Percentiles rank a stretch among this genome's conserved stretches.
These are phyloP conservation scores for Amiota mariae DNA, from an alignment of 2,888 invertebrate genomes.

Conservation along the genomic window DNA sequence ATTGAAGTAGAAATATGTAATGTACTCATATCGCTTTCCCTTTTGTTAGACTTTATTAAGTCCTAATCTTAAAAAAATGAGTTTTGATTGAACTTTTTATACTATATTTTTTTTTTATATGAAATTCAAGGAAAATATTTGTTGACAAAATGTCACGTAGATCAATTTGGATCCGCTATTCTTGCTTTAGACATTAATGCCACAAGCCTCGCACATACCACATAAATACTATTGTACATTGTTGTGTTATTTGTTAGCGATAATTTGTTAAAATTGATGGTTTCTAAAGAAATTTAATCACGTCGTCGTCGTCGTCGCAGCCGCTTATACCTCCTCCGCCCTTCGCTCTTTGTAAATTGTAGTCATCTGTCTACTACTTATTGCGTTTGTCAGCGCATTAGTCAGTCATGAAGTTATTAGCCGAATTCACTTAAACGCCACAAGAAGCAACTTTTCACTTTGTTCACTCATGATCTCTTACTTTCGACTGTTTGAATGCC, in stretches of 20 bases:
- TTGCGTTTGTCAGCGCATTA: constrained; percentile 6
- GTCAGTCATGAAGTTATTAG: constrained; percentile 18
- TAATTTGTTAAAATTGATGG: constrained; percentile 62
- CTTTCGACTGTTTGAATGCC: not conserved
- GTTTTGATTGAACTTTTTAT: constrained; percentile 20
- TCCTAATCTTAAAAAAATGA: too few relatives aligned
- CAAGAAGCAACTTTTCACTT: constrained; percentile 17
- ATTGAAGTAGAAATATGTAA: too few relatives aligned
- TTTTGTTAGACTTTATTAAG: too few relatives aligned
- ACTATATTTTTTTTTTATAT: too few relatives aligned
- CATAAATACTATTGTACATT: too few relatives aligned
- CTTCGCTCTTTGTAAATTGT: not conserved
- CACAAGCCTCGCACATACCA: too few relatives aligned
- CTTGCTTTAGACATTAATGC: too few relatives aligned
- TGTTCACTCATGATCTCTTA: not conserved
- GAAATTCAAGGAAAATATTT: not conserved
- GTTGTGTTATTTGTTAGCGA: constrained; percentile 22
- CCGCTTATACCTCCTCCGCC: too few relatives aligned
- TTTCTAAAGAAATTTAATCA: constrained; percentile 64
- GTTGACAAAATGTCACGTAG: too few relatives aligned
- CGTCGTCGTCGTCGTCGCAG: constrained; percentile 51
- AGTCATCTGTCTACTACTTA: constrained; percentile 34
- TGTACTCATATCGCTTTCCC: too few relatives aligned
- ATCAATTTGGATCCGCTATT: too few relatives aligned
- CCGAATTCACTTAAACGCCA: constrained; percentile 42